Base-by-base conservation (phyloP, 2,113 vertebrate genomes). In the Centrocercus urophasianus region DNA sequence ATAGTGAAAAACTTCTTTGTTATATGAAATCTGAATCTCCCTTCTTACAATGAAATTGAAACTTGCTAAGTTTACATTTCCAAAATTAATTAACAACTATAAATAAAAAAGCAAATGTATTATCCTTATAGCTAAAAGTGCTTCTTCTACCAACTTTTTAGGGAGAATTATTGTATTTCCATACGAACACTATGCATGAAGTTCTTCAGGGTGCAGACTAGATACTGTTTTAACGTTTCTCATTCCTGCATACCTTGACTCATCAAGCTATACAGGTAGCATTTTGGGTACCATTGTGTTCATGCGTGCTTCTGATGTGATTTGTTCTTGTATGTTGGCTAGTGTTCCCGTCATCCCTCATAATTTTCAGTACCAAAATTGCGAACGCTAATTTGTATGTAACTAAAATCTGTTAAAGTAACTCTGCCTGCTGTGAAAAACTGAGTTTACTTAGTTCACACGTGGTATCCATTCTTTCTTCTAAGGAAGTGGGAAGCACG, bases 391-490 rank as follows among this genome's bases (percentile, higher is more conserved):
- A 2, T 67, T 54, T 66, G 13, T 42, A 36, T 36, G 40, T 5
- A 34, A 30, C n/a, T 78, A 50, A 86, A 77, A 78, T 14, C 27
- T 10, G 13, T 59, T 78, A 45, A 71, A 24, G 20, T 28, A 8
- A 50, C 74, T 71, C 17, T 40, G 71, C 14, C 27, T 86, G 54
- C 59, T 70, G 56, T 42, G 42, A 67, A 71, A 11, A 78, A 50
- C 14, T 30, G 38, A 14, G 14, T 47, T 38, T 38, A 38, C 21
- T 50, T 54, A 8, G 12, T 57, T 82, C 56, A 75, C 25, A 48
- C 11, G 19, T 66, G 32, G 40, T 43, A 59, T 52, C 22, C 4
- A 5, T 19, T 74, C 4, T 18, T 71, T 3, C 0, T 0, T 50
- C 60, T 72, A 38, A 54, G 45, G 48, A 86, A 78, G 15, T 28